phyloP scores from a whole-genome alignment of 2,113 vertebrate species.

The Scomber colias region DNA sequence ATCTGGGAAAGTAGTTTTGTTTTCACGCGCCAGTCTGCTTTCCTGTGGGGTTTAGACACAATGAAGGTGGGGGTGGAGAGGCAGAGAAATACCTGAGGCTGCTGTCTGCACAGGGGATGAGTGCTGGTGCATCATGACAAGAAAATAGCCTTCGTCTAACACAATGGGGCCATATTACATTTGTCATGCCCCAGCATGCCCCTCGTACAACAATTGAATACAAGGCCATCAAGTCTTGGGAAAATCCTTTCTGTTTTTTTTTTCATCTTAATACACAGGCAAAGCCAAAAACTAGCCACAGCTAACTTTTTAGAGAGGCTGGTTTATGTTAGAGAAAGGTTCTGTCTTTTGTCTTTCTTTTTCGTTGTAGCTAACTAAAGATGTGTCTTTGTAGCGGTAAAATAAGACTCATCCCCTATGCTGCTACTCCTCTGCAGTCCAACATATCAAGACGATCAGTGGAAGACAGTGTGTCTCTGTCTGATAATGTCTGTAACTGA shows the following conservation, averaged over 20 bases:
- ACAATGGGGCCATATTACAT: slow-evolving; percentile 62
- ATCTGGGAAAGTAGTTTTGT: slow-evolving; percentile 67
- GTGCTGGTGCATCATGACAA: slow-evolving; percentile 60
- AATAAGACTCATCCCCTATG: background rate
- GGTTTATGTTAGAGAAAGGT: slow-evolving; percentile 3
- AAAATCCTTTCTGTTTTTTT: slow-evolving; percentile 16
- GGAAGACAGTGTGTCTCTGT: slow-evolving; percentile 50
- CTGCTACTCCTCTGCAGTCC: background rate
- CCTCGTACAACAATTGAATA: slow-evolving; percentile 11
- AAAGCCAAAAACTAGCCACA: slow-evolving; percentile 18
- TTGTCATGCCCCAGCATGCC: slow-evolving; percentile 65
- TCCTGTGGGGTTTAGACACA: slow-evolving; percentile 61
- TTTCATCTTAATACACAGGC: slow-evolving; percentile 6
- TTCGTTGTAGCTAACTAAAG: background rate
- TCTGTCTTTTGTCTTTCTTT: background rate
- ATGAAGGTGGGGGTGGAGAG: slow-evolving; percentile 49
- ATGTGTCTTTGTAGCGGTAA: background rate
- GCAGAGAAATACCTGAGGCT: slow-evolving; percentile 73
- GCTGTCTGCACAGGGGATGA: slow-evolving; percentile 61
- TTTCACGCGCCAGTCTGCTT: slow-evolving; percentile 59
- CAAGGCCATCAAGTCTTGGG: slow-evolving; percentile 5
- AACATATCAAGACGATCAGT: slow-evolving; percentile 13
- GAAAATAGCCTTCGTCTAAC: slow-evolving; percentile 67
- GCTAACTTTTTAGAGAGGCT: background rate
- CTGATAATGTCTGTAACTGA: slow-evolving; percentile 64